A percentile compares a stretch with the other conserved stretches of the same genome.
phyloP scores from a whole-genome alignment of 2,888 invertebrate species.

The Oasisia sp. region DNA sequence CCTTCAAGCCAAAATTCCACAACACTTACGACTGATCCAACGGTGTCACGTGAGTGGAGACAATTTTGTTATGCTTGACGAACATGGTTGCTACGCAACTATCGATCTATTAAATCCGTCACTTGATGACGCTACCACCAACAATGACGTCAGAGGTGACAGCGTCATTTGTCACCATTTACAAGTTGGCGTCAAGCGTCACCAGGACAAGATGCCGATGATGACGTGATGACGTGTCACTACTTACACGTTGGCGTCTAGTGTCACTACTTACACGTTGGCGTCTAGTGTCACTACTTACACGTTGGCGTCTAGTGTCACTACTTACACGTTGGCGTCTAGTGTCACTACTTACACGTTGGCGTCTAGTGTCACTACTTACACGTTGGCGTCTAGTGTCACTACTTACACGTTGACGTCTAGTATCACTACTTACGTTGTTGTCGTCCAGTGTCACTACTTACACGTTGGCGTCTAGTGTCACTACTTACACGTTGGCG shows the following conservation, averaged over 20 bases:
- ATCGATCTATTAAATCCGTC: no score
- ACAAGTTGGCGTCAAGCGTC: background rate
- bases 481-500: slow-evolving; percentile 14
- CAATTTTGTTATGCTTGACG: no score
- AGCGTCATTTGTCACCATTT: background rate
- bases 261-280: slow-evolving; percentile 19
- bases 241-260: slow-evolving; percentile 22
- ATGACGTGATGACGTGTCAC: background rate
- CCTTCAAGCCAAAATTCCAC: no score
- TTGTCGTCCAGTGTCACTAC: no score
- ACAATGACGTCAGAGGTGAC: no score
- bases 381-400: no score
- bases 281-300: slow-evolving; percentile 22
- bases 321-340: background rate
- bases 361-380: slow-evolving; percentile 26
- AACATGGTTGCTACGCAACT: no score
- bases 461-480: background rate
- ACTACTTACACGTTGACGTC: slow-evolving; percentile 21
- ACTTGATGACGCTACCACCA: background rate
- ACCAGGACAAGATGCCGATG: background rate
- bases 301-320: background rate
- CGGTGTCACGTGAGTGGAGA: no score
- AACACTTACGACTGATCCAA: no score
- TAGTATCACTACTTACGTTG: no score
- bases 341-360: background rate